These are phyloP conservation scores for Troides helena DNA, from an alignment of 2,888 invertebrate genomes.

Conservation along the genomic window DNA sequence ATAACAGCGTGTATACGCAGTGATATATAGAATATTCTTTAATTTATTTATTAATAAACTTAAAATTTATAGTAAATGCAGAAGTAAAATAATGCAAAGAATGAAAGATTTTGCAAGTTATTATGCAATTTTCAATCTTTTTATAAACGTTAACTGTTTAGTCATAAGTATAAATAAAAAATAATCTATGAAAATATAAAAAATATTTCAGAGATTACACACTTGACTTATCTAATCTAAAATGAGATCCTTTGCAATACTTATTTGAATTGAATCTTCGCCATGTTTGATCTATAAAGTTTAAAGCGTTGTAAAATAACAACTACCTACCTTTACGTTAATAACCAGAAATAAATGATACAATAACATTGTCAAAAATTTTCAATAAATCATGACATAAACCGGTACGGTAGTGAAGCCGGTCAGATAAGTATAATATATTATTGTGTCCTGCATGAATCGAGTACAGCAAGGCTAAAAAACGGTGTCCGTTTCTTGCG, in stretches of 20 bases:
- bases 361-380: background rate
- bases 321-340: background rate
- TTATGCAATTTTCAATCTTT: background rate
- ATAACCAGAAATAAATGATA: background rate
- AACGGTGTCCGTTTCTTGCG: conserved; percentile 40
- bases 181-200: no score
- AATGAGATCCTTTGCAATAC: background rate
- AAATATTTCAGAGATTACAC: background rate
- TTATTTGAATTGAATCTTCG: background rate
- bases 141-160: no score
- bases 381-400: conserved; percentile 22
- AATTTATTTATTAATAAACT: background rate
- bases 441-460: conserved; percentile 40
- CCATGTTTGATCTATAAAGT: background rate
- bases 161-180: no score
- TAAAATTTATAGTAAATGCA: background rate
- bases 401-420: conserved; percentile 41
- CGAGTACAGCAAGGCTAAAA: conserved; percentile 55
- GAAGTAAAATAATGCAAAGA: background rate
- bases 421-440: conserved; percentile 39
- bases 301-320: background rate
- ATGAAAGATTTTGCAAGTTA: background rate
- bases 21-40: background rate
- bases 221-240: background rate
- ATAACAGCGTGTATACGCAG: background rate